Evolutionary conservation across 1,140 invertebrate species (phyloP), one percentile per base, ranked within the genome.

Genomic region (Cyclargus thomasi): DNA sequence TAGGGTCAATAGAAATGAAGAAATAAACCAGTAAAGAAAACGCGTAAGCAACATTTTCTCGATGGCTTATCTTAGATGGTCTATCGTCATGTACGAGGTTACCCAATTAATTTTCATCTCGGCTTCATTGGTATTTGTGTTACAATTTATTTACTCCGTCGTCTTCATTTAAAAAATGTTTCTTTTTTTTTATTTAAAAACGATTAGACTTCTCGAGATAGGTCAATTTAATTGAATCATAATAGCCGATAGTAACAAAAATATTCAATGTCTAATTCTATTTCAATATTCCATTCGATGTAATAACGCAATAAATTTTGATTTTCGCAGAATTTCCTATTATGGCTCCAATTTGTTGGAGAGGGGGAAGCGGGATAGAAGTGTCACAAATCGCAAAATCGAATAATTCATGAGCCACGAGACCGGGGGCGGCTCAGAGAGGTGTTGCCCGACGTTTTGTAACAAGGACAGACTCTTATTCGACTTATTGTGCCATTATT

Each of bases 401-500:
- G 85, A 84, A 87, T 87, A 81, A 87, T 87, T 87, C 83, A 87
- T 85, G 82, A 87, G 77, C 17, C 69, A 66, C 75, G 67, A 76
- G 77, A 75, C 39, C 8, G 39, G 39, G 84, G 81, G 82, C 78
- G 76, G 74, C 70, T 72, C 69, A 69, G 72, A 23, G 75, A 81
- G 84, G 82, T 88, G 84, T 84, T 81, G 76, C 77, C 79, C 74
- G 73, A 63, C 70, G 74, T 86, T 85, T 87, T 85, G 86, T 78
- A 87, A 86, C 69, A 73, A 71, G 73, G 69, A 80, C 75, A 73
- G 70, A 68, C 70, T 76, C 70, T 70, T 73, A 74, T 76, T 76
- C 70, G 73, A 73, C 64, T 75, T 71, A 86, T 86, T 87, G 83
- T 89, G 72, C 73, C 74, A 86, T 89, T 89, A 87, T 88, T 83